Evolutionary conservation across 2,797 vertebrate species (phyloP), one percentile per base, ranked within the genome.

Genomic region (Tauraco hartlaubi): DNA sequence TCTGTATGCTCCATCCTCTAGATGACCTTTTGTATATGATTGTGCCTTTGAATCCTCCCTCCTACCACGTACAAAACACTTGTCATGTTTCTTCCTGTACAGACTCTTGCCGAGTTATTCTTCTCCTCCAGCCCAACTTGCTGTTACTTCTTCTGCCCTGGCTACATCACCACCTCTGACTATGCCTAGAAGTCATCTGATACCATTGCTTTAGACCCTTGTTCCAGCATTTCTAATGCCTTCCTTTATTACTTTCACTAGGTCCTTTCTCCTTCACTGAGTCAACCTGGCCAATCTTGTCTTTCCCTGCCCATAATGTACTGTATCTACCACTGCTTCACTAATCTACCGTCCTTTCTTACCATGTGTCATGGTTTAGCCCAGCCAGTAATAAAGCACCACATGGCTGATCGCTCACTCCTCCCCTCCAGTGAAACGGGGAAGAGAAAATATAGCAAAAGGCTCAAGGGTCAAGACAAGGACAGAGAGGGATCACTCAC

Each of bases 31-130:
- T 88, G 44, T 84, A 15, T 76, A 14, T 74, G 59, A 49, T 28
- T 80, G 35, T 77, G 29, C 54, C 43, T 93, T 85, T 94, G 90
- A 96, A 76, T 82, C 52, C 29, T 94, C 49, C 61, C 23, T 80
- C 28, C 39, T 75, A 31, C 66, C 59, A 59, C 52, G 31, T 84
- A 69, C n/a, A 44, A 77, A 91, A 81, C 46, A 35, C 39, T 95
- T 81, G 62, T 52, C 73, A 28, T 17, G 1, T 81, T 85, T 87
- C n/a, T 84, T 39, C 82, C 49, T 77, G 18, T 67, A 12, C 10
- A 58, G 52, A 31, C 11, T 71, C 49, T 51, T 19, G 19, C 59
- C 2, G 29, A 90, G 55, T 91, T 94, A 22, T 31, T 92, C 31
- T 90, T 82, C 56, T 61, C 73, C 22, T 90, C 52, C 67, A 25